Base-by-base conservation (phyloP, 1,140 invertebrate genomes). In the Ylistrum balloti region DNA sequence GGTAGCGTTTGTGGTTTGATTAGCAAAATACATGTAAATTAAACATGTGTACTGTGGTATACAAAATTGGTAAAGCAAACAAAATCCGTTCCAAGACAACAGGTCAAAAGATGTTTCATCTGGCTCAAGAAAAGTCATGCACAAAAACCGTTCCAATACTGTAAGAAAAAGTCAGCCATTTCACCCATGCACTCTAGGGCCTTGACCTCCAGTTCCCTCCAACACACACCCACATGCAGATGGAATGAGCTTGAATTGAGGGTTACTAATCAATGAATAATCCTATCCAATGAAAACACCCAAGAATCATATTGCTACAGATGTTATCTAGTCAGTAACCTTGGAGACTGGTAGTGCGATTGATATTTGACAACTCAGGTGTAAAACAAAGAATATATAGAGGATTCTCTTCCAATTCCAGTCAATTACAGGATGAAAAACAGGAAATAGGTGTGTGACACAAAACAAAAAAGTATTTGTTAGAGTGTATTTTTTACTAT, bases 141-240 rank as follows among this genome's bases (percentile, higher is more conserved):
- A 74, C 56, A 74, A 74, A 74, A 74, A 74, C 56, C 56, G 56
- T 74, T 74, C 56, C 56, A 74, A n/a, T 74, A 74, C 56, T 74
- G 56, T 28, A 28, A 74, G n/a, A 74, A 74, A 74, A 48, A 74
- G 5, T 74, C 56, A 74, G 56, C 56, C 56, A 74, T 74, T 74
- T 74, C 56, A 74, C 56, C 56, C 56, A 74, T 74, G 56, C 56
- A 74, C 28, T 74, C 56, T 74, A 74, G 56, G 56, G 56, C 56
- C 56, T 28, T 48, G 56, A n/a, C 56, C 56, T n/a, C 1, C 28
- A 74, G 5, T 3, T 74, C 56, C 56, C 56, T 74, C n/a, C 56
- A 74, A 74, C 56, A 74, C 13, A n/a, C 35, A 38, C 5, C 35
- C 35, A 74, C 56, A 74, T 74, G 56, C 56, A 74, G 56, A 74